Percentiles rank a stretch among this genome's conserved stretches.
phyloP scores from a whole-genome alignment of 2,797 vertebrate species.

The Lacerta agilis region DNA sequence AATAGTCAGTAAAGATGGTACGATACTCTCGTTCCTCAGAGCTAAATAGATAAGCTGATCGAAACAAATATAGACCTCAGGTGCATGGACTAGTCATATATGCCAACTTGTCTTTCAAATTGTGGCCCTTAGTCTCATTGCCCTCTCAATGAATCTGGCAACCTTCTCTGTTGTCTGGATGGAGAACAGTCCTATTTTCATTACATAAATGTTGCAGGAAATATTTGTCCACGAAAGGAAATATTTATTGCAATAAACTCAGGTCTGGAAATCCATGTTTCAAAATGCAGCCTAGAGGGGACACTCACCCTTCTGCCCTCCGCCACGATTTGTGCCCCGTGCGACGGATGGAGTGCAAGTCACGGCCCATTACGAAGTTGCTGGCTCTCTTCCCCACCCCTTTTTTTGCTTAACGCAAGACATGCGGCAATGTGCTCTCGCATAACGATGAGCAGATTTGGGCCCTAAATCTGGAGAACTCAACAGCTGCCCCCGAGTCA shows the following conservation, averaged over 20 bases:
- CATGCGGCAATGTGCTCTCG: slow-evolving; percentile 42
- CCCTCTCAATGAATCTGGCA: no score
- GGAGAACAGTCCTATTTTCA: no score
- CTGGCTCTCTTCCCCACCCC: not conserved
- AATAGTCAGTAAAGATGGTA: no score
- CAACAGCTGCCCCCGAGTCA: slow-evolving; percentile 73
- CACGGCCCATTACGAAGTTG: slow-evolving; percentile 37
- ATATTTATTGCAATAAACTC: not conserved
- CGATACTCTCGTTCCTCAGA: no score
- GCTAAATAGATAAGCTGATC: no score
- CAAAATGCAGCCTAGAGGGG: not conserved
- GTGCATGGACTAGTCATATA: no score
- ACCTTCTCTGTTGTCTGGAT: no score
- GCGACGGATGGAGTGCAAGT: not conserved
- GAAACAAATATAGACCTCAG: no score
- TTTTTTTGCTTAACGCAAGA: slow-evolving; percentile 17
- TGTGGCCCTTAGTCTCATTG: no score
- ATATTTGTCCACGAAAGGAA: not conserved
- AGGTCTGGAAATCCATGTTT: not conserved
- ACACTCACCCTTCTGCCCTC: not conserved
- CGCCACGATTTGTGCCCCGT: not conserved
- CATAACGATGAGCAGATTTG: slow-evolving; percentile 68
- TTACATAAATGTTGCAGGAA: no score
- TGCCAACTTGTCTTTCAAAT: no score
- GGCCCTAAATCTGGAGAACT: slow-evolving; percentile 71